Conservation (phyloP, 2,797 vertebrate genomes). For the Siniperca undulata region DNA sequence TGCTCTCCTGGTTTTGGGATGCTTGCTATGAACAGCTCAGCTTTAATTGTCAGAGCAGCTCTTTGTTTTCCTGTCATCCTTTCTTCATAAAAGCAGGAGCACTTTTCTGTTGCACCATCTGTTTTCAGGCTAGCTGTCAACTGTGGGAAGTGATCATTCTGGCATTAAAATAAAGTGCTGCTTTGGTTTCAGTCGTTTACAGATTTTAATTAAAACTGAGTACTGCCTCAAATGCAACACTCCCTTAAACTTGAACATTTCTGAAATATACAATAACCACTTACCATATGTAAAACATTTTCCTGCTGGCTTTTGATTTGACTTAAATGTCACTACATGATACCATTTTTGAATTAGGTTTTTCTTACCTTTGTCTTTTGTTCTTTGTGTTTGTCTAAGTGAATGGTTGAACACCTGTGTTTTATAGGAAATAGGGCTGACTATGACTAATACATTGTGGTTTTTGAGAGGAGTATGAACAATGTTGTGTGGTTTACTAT, state of each 20-base stretch:
- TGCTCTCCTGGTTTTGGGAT: slow-evolving; percentile 43
- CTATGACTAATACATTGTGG: slow-evolving; percentile 39
- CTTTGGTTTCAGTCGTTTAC: slow-evolving; percentile 43
- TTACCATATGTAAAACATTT: neutral
- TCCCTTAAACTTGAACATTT: slow-evolving; percentile 14
- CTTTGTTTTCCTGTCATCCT: slow-evolving; percentile 71
- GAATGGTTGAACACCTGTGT: slow-evolving; percentile 37
- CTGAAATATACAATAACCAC: slow-evolving; percentile 8
- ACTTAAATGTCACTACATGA: slow-evolving; percentile 1
- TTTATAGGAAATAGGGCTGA: slow-evolving; percentile 47
- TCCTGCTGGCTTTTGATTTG: neutral
- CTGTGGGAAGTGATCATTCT: slow-evolving; percentile 67
- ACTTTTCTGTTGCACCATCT: slow-evolving; percentile 79
- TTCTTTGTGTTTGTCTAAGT: slow-evolving; percentile 13
- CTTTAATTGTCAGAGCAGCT: slow-evolving; percentile 70
- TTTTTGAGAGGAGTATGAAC: slow-evolving; percentile 44
- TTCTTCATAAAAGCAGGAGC: slow-evolving; percentile 69
- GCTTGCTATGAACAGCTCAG: slow-evolving; percentile 44
- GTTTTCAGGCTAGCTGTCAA: slow-evolving; percentile 78
- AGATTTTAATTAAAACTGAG: slow-evolving; percentile 56
- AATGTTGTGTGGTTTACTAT: slow-evolving; percentile 55
- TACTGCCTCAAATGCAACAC: slow-evolving; percentile 17
- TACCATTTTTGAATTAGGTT: slow-evolving; percentile 4
- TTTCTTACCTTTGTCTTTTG: slow-evolving; percentile 42
- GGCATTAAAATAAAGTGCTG: slow-evolving; percentile 63